A percentile compares a stretch with the other conserved stretches of the same genome.
Conservation (phyloP, 2,888 invertebrate species). For the Melitaea athalia region DNA sequence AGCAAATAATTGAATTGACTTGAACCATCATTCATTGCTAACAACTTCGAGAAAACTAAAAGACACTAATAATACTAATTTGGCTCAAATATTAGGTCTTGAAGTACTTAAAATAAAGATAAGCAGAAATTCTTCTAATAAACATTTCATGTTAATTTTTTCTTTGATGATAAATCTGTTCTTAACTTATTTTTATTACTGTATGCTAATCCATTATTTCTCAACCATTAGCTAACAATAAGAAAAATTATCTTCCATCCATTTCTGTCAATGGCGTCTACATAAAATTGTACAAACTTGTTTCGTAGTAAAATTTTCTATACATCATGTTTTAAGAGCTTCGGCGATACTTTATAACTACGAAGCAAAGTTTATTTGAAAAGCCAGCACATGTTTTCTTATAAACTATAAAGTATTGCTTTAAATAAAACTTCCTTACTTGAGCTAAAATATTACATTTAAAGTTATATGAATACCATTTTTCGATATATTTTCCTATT, state of each 20-base stretch:
- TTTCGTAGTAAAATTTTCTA: slow-evolving; percentile 14
- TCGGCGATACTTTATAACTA: slow-evolving; percentile 25
- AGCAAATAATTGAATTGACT: background rate
- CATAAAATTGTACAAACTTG: slow-evolving; percentile 7
- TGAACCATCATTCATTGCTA: too few relatives aligned
- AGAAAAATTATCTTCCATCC: background rate
- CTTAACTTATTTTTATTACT: too few relatives aligned
- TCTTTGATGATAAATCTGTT: too few relatives aligned
- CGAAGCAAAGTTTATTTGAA: slow-evolving; percentile 15
- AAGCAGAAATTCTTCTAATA: too few relatives aligned
- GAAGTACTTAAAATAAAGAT: too few relatives aligned
- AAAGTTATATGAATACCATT: slow-evolving; percentile 7
- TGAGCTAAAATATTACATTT: background rate
- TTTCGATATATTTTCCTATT: background rate
- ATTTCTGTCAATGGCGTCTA: background rate
- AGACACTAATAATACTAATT: too few relatives aligned
- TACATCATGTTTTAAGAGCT: slow-evolving; percentile 22
- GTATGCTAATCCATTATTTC: background rate
- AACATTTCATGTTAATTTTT: too few relatives aligned
- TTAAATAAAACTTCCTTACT: slow-evolving; percentile 19
- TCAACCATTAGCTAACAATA: background rate
- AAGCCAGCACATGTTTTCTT: slow-evolving; percentile 10
- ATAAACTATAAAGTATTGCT: slow-evolving; percentile 9
- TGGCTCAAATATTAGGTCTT: too few relatives aligned
- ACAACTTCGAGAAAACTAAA: too few relatives aligned